These are phyloP conservation scores for Diabrotica virgifera DNA, from an alignment of 1,140 invertebrate species.

Conservation along the genomic window DNA sequence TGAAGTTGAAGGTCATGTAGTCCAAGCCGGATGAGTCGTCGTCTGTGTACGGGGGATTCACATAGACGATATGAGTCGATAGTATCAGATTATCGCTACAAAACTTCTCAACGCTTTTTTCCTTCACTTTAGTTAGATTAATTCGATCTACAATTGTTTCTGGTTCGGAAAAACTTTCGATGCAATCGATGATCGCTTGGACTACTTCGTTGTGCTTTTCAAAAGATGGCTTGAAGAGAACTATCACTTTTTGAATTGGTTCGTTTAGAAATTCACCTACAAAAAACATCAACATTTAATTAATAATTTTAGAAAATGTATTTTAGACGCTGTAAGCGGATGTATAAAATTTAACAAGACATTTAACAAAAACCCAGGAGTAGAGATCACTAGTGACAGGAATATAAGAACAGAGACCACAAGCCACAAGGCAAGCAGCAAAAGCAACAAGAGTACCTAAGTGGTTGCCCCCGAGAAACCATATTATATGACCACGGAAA, in stretches of 20 bases:
- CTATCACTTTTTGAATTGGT: conserved; percentile 20
- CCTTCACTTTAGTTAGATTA: conserved; percentile 19
- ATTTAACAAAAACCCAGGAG: too few relatives aligned
- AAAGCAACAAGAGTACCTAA: too few relatives aligned
- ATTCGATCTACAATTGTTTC: conserved; percentile 20
- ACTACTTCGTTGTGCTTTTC: conserved; percentile 34
- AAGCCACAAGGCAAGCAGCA: too few relatives aligned
- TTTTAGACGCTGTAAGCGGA: too few relatives aligned
- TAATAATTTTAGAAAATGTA: too few relatives aligned
- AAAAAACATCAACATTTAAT: not conserved
- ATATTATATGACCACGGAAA: too few relatives aligned
- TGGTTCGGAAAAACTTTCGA: conserved; percentile 22
- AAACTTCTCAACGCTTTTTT: conserved; percentile 11
- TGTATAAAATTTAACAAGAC: too few relatives aligned
- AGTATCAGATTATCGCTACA: conserved; percentile 24
- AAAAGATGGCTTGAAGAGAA: conserved; percentile 31
- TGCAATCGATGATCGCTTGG: conserved; percentile 18
- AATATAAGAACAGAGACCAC: too few relatives aligned
- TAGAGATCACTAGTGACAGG: too few relatives aligned
- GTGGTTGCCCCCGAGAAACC: too few relatives aligned
- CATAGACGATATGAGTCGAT: conserved; percentile 31
- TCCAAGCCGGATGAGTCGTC: conserved; percentile 24
- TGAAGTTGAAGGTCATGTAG: conserved; percentile 21
- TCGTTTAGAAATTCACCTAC: conserved; percentile 13
- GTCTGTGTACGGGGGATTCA: conserved; percentile 25